Evolutionary conservation across 1,140 invertebrate genomes (phyloP).

Genomic region (Ips nitidus): DNA sequence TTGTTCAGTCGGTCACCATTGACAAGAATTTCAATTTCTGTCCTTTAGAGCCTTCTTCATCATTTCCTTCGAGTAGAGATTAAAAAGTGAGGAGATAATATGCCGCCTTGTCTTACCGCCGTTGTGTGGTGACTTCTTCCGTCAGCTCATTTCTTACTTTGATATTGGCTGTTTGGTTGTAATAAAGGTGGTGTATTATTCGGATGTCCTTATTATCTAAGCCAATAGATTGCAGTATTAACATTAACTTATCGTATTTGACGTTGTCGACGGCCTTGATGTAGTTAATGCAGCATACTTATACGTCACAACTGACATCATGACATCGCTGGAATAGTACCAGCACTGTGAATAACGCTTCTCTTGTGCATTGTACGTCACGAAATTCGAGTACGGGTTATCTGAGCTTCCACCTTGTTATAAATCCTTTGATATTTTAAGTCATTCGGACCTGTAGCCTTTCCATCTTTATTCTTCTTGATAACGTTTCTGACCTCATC

Average conservation of each 20-base stretch:
- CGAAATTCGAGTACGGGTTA: neutral
- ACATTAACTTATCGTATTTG: neutral
- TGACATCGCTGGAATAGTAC: neutral
- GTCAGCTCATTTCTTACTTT: conserved; percentile 2
- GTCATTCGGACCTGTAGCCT: neutral
- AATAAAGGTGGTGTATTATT: conserved; percentile 4
- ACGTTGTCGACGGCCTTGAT: neutral
- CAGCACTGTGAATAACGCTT: conserved; percentile 2
- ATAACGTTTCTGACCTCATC: conserved; percentile 2
- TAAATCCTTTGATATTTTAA: conserved; percentile 3
- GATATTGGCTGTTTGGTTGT: conserved; percentile 1
- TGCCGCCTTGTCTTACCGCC: neutral
- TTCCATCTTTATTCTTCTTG: neutral
- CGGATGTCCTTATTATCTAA: neutral
- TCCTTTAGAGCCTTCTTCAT: neutral
- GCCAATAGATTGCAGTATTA: conserved; percentile 1
- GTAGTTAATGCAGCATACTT: neutral
- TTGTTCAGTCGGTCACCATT: neutral
- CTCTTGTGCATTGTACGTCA: conserved; percentile 1
- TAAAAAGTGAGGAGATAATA: neutral
- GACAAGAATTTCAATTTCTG: conserved; percentile 2
- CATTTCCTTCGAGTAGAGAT: neutral
- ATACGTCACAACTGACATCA: neutral
- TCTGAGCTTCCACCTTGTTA: neutral
- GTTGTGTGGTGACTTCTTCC: neutral